These are phyloP conservation scores for Lasioglossum albipes DNA, from an alignment of 1,140 invertebrate genomes.

Conservation along the genomic window DNA sequence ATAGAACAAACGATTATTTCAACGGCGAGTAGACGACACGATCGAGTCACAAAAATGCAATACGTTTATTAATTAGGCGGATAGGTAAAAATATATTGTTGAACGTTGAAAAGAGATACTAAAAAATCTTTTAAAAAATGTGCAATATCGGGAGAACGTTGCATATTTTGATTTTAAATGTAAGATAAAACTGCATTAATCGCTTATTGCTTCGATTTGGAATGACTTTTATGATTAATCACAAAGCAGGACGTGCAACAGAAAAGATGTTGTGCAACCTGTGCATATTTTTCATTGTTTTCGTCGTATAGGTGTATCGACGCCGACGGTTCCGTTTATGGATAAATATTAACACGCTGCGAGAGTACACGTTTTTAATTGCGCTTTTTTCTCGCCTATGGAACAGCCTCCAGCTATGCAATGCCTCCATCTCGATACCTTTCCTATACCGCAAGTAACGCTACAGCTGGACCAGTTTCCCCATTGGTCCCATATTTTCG, in stretches of 20 bases:
- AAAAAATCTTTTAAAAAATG: neutral
- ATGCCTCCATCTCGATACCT: conserved; percentile 77
- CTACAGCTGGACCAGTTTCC: conserved; percentile 78
- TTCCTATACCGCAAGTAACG: conserved; percentile 78
- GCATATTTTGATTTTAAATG: neutral
- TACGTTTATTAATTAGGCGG: neutral
- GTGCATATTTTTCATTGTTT: conserved; percentile 66
- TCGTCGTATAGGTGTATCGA: conserved; percentile 16
- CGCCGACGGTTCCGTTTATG: neutral
- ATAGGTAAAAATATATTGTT: conserved; percentile 10
- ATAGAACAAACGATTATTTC: conserved; percentile 65
- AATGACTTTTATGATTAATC: conserved; percentile 2
- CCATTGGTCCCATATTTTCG: conserved; percentile 79
- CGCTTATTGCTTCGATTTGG: neutral
- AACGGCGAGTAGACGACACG: conserved; percentile 47
- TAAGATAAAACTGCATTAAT: neutral
- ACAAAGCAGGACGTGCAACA: neutral
- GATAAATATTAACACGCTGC: conserved; percentile 68
- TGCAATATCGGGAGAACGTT: neutral
- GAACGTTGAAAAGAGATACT: neutral
- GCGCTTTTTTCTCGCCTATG: conserved; percentile 79
- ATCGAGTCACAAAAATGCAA: neutral
- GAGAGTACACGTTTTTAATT: conserved; percentile 78
- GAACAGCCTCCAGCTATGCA: conserved; percentile 77
- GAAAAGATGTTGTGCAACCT: neutral